Evolutionary conservation across 2,113 vertebrate species (phyloP).

Genomic region (Orycteropus afer): DNA sequence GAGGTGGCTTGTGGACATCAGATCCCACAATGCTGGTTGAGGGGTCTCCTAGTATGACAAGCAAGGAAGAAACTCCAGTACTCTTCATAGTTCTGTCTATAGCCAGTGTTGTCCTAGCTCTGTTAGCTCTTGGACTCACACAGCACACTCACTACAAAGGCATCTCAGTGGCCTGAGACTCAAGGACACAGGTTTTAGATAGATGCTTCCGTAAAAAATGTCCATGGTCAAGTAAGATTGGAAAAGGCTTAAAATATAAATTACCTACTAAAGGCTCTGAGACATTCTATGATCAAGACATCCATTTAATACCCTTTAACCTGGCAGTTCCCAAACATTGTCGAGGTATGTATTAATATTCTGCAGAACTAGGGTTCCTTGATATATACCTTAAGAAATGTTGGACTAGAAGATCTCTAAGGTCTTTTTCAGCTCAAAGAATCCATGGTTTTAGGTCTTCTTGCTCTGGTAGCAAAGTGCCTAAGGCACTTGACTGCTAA

Average conservation of each 20-base stretch:
- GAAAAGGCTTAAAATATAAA: background rate
- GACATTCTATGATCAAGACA: background rate
- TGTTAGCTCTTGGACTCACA: background rate
- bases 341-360: background rate
- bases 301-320: background rate
- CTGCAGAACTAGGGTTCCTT: background rate
- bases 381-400: background rate
- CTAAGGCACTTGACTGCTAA: too few species aligned
- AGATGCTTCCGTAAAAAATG: background rate
- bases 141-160: background rate
- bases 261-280: background rate
- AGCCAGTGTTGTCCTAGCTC: background rate
- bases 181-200: background rate
- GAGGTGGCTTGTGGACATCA: accelerated
- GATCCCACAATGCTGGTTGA: background rate
- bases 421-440: background rate
- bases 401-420: background rate
- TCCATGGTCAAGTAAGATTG: background rate
- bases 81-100: background rate
- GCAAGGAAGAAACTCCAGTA: background rate
- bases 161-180: background rate
- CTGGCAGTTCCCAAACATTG: background rate
- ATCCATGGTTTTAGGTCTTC: background rate
- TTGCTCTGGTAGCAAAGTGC: too few species aligned
- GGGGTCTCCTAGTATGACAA: background rate